phyloP scores from a whole-genome alignment of 2,888 invertebrate species.

The Drosophila setosimentum region DNA sequence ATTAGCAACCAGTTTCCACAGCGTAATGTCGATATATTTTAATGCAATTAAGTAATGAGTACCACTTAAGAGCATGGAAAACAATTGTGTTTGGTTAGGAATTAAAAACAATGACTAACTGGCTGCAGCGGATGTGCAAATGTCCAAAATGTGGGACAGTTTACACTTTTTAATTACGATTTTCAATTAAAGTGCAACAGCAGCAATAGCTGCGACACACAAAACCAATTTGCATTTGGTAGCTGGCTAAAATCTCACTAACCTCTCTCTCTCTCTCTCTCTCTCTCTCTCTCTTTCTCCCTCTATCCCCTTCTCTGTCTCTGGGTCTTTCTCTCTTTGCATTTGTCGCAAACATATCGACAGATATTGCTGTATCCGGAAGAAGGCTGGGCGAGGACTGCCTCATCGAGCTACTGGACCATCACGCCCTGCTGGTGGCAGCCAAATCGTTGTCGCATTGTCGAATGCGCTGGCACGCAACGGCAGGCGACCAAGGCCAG shows the following conservation, averaged over 20 bases:
- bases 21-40: constrained; percentile 10
- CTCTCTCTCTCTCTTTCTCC: not conserved
- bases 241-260: constrained; percentile 44
- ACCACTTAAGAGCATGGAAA: constrained; percentile 8
- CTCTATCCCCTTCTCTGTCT: constrained; percentile 39
- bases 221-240: constrained; percentile 77
- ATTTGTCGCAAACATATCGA: constrained; percentile 83
- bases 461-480: constrained; percentile 90
- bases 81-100: constrained; percentile 18
- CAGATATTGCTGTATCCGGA: constrained; percentile 94
- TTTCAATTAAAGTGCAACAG: constrained; percentile 76
- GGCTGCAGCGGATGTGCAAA: not conserved
- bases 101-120: constrained; percentile 16
- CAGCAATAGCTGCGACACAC: constrained; percentile 53
- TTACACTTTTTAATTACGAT: constrained; percentile 80
- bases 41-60: constrained; percentile 30
- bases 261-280: constrained; percentile 8
- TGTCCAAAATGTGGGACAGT: constrained; percentile 50
- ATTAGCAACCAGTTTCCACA: constrained; percentile 6
- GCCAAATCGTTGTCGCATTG: constrained; percentile 92
- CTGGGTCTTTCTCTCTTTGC: constrained; percentile 34
- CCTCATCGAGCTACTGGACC: constrained; percentile 94
- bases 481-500: constrained; percentile 89
- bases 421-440: constrained; percentile 95
- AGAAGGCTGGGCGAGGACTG: constrained; percentile 95